Base-by-base conservation (phyloP, 2,797 vertebrate species). In the Melanotaenia maccullochi region DNA sequence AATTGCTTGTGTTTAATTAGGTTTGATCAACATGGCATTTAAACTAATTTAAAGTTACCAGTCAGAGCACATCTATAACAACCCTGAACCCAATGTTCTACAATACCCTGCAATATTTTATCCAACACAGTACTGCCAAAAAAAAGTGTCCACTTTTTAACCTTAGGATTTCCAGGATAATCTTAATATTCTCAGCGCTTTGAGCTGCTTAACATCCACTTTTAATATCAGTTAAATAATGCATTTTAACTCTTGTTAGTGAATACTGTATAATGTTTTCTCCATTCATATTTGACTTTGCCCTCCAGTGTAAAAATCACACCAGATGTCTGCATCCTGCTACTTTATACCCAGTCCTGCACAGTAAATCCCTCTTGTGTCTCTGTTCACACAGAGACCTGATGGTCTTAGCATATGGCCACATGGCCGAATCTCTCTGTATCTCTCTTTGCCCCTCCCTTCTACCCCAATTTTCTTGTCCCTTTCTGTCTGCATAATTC, bases 1-100 rank as follows among this genome's bases (percentile, higher is more conserved):
- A 94, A 94, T 94, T 94, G 91, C 85, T 82, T 69, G 73, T 87
- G 80, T 94, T 94, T 93, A 94, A 94, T 94, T 93, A 91, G 90
- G 89, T 92, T 90, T 91, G 86, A 93, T 94, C 85, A 94, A 89
- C 94, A 85, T 76, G 85, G 82, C 86, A 75, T 92, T 93, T 92
- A 78, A 90, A 86, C 82, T 91, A 83, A 93, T 92, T 92, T 89
- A 80, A 93, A 92, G 88, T 91, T 85, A 85, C 78, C 44, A 60
- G 78, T 76, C 78, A 87, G 85, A 86, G 81, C 70, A 20, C 44
- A 82, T 86, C 76, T 67, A 70, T 68, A 75, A 74, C 73, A 81
- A 66, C 55, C 59, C 68, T 13, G 47, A 64, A 36, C 9, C 28
- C 0, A 0, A 3, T 51, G 59, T 51, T 11, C 12, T 68, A 42